Evolutionary conservation across 2,888 invertebrate genomes (phyloP), one percentile per base, ranked within the genome.

Genomic region (Temnothorax unifasciatus): DNA sequence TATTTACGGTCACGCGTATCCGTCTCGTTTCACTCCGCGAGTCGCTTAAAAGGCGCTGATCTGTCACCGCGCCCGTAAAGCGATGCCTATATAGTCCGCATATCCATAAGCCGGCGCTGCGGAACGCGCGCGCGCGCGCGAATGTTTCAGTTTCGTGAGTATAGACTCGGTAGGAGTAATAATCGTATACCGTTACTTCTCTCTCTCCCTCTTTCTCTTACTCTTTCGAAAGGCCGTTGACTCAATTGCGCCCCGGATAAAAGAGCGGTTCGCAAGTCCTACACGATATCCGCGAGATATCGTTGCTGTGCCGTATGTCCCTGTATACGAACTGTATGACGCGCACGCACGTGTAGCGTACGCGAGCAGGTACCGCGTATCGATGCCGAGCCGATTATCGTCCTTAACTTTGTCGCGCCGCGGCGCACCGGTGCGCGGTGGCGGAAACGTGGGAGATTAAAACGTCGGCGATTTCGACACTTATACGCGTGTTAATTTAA

Each of bases 241-340:
- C 90, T 91, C 88, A 90, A 90, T 90, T 90, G 90, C 90, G 90
- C 89, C 88, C 88, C 86, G 90, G 89, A 90, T 90, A 89, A 89
- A 90, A 89, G 86, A 90, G 85, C 89, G 86, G 89, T 88, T 89
- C 90, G 87, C 85, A 85, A 90, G 89, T 88, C 76, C 86, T 87
- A 84, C 69, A 85, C 69, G 85, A 85, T 11, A 38, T 69, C 64
- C 86, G 81, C 86, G 82, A 79, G 82, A 85, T 79, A 88, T 86
- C 82, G 83, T 34, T 76, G 73, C 21, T 61, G 52, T 68, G 34
- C 64, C 15, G 74, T 82, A 61, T 82, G 52, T 85, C 77, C 0
- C 34, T 4, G 71, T 52, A 21, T 21, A 9, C 52, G 52, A 21
- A 21, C 52, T 76, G 29, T 63, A 59, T 15, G 57, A 44, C 59